phyloP scores from a whole-genome alignment of 2,113 vertebrate genomes.

The Atrichornis clamosus region DNA sequence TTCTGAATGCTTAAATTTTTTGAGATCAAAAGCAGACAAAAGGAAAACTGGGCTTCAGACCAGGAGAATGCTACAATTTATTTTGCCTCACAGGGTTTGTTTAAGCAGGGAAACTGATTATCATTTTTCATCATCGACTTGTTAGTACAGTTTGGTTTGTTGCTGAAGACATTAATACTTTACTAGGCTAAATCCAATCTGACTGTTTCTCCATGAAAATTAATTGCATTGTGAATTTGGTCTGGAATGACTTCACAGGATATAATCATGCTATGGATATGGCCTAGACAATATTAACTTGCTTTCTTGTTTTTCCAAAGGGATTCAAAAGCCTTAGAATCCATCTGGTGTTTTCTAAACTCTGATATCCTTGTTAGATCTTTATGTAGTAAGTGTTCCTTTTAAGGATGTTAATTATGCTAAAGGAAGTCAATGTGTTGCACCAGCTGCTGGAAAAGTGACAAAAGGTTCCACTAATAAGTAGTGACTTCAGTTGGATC shows the following conservation, averaged over 20 bases:
- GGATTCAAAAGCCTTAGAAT: background rate
- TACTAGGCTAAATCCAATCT: background rate
- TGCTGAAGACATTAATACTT: background rate
- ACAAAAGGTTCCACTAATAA: background rate
- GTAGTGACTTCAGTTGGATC: background rate
- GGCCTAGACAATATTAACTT: background rate
- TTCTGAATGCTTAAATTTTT: background rate
- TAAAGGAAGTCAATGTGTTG: background rate
- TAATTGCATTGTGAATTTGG: background rate
- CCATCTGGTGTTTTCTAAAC: conserved; percentile 1
- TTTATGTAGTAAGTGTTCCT: background rate
- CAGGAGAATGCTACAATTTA: background rate
- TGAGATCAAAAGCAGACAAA: background rate
- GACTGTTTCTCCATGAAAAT: background rate
- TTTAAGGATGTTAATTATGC: background rate
- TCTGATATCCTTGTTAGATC: background rate
- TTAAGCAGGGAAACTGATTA: background rate
- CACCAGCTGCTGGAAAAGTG: background rate
- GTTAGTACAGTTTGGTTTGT: background rate
- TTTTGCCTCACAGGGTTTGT: background rate
- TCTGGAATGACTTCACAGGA: background rate
- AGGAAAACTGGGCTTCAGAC: background rate
- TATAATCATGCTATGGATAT: background rate
- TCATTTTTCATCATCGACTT: background rate
- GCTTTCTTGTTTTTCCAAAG: background rate